Base-by-base conservation (phyloP, 2,888 invertebrate genomes). In the Anarsia innoxiella region DNA sequence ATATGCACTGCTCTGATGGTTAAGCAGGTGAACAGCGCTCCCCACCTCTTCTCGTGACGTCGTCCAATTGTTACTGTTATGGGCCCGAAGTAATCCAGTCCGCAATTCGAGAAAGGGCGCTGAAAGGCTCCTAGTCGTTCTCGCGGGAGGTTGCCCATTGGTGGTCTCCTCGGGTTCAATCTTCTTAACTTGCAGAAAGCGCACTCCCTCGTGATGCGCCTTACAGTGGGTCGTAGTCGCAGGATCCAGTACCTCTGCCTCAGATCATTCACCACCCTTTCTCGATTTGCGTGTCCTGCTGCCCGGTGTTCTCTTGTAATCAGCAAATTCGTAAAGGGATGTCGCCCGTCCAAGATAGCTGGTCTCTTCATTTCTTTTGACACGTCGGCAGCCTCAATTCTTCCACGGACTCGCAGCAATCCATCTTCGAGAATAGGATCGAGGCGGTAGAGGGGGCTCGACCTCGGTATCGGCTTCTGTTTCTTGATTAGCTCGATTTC, bases 31-130 rank as follows among this genome's bases (percentile, higher is more conserved):
- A 25, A 25, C 2, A 25, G 4, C 4, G 25, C 25, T 25, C 25
- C 25, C 25, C 4, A 25, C n/a, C 25, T 3, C 10, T 25, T 25
- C 25, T 25, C 25, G 25, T 25, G 25, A n/a, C 25, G 25, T 25
- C 25, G 4, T 6, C 25, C 25, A 8, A 25, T 25, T 2, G 8
- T 25, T 10, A 25, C 4, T 6, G 25, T 25, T n/a, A 25, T 25
- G 8, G 8, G 25, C 3, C 25, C 25, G n/a, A 25, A 3, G 25
- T n/a, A 25, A 10, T 25, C 25, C 19, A 19, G 19, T 8, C 19
- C 19, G 8, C 19, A 2, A 69, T 92, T 0, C 87, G 89, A 3
- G 92, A 92, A 69, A 84, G 69, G 91, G 90, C 0, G 93, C 92
- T 1, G 52, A 45, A 3, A 45, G 56, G 12, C 56, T 63, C 1